A percentile compares a stretch with the other conserved stretches of the same genome.
Conservation (phyloP, 2,113 vertebrate genomes). For the Crypturellus undulatus region DNA sequence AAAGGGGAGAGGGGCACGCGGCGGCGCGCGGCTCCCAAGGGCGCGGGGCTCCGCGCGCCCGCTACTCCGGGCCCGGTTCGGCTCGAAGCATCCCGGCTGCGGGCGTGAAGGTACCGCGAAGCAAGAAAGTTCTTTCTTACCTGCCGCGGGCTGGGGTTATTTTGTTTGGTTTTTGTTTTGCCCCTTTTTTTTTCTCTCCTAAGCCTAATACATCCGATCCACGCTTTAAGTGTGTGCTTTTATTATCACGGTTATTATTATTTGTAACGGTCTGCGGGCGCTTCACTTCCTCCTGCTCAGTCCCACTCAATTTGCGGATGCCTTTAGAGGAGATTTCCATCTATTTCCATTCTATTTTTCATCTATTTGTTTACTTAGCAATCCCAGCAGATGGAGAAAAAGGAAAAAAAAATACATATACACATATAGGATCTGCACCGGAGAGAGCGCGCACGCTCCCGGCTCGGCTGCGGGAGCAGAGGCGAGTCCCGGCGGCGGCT, state of each 20-base stretch:
- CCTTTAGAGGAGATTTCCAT: conserved; percentile 33
- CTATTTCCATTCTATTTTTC: not conserved
- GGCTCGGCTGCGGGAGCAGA: conserved; percentile 37
- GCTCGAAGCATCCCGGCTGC: conserved; percentile 46
- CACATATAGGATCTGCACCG: not conserved
- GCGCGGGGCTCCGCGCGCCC: no score
- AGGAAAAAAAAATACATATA: not conserved
- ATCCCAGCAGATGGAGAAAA: conserved; percentile 26
- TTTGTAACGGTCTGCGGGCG: not conserved
- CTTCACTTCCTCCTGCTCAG: conserved; percentile 55
- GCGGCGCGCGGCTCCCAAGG: no score
- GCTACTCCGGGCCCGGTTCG: conserved; percentile 51
- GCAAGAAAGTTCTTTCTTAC: conserved; percentile 84
- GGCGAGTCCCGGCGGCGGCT: not conserved
- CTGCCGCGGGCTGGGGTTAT: conserved; percentile 29
- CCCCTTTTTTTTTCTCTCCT: not conserved
- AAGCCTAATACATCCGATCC: conserved; percentile 64
- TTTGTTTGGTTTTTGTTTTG: no score
- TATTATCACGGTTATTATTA: not conserved
- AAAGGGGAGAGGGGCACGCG: no score
- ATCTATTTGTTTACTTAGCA: conserved; percentile 18
- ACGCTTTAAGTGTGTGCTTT: not conserved
- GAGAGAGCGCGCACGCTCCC: no score
- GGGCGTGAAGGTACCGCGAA: conserved; percentile 65
- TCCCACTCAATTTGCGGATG: conserved; percentile 55